Base-by-base conservation (phyloP, 2,888 invertebrate genomes). In the Neoscelio sp. region DNA sequence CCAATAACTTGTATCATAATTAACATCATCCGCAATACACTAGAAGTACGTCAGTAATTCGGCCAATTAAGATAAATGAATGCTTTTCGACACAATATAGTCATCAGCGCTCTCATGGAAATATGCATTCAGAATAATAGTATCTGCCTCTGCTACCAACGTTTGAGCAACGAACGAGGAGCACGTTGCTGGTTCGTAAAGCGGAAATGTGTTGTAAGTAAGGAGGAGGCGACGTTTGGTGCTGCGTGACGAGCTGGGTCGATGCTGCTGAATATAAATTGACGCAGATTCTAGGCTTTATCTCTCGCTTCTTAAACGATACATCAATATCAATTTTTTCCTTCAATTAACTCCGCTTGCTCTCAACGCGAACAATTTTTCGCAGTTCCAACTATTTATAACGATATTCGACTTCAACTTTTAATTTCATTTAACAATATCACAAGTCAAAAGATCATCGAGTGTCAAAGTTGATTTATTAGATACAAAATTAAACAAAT, bases 221-320 rank as follows among this genome's bases (percentile, higher is more conserved):
- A 54, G 71, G 38, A 54, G 71, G 62, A 64, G 73, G 60, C 62
- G 60, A 52, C 52, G 26, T 40, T 73, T 35, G 71, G 46, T 71
- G 60, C 42, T 17, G 48, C 40, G 46, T 68, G 67, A 56, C 56
- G 26, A 56, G 68, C 20, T 52, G 38, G 54, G 71, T 71, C 56
- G 60, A 40, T 38, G 48, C 50, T 65, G 60, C 48, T 64, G 74
- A 75, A 68, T 68, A 76, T 76, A 62, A 76, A 76, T 76, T 68
- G 62, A 64, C 38, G 52, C 48, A 33, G 26, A 58, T 58, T 58
- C 20, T 33, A 20, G 23, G 17, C 54, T 48, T 68, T 62, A 76
- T 76, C 52, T 64, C 54, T 26, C 35, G 15, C 15, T 48, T 74
- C 58, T 50, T 40, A 8, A 35, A 26, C 56, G 38, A 42, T 28